Evolutionary conservation across 1,140 invertebrate species (phyloP).

Genomic region (Drosophila virilis): DNA sequence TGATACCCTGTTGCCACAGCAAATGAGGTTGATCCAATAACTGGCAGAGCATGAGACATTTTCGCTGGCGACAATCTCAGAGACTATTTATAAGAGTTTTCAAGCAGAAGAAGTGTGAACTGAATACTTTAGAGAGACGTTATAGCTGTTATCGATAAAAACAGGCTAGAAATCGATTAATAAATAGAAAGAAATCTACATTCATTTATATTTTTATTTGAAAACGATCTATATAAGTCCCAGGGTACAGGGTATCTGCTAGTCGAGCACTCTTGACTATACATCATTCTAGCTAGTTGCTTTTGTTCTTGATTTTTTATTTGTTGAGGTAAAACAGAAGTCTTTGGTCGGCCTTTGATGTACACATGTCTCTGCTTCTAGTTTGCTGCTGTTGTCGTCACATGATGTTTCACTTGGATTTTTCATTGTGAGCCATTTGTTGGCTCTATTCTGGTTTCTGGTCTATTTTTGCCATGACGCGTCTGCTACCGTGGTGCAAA

Average conservation of each 20-base stretch:
- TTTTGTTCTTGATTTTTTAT: conserved; percentile 13
- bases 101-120: too few species aligned
- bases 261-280: neutral
- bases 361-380: conserved; percentile 71
- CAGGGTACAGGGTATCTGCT: neutral
- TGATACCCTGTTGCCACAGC: neutral
- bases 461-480: conserved; percentile 63
- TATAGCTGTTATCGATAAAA: too few species aligned
- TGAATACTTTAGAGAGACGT: too few species aligned
- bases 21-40: too few species aligned
- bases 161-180: neutral
- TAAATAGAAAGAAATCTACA: neutral
- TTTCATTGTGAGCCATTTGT: conserved; percentile 35
- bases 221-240: too few species aligned
- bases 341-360: conserved; percentile 61
- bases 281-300: conserved; percentile 14
- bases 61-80: too few species aligned
- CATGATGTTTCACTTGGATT: conserved; percentile 65
- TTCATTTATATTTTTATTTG: too few species aligned
- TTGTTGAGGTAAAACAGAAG: conserved; percentile 64
- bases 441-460: conserved; percentile 30
- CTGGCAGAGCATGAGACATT: too few species aligned
- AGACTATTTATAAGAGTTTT: too few species aligned
- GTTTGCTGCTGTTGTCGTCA: conserved; percentile 72
- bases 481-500: conserved; percentile 63